These are phyloP conservation scores for Gavialis gangeticus DNA, from an alignment of 2,113 vertebrate genomes.

Conservation along the genomic window DNA sequence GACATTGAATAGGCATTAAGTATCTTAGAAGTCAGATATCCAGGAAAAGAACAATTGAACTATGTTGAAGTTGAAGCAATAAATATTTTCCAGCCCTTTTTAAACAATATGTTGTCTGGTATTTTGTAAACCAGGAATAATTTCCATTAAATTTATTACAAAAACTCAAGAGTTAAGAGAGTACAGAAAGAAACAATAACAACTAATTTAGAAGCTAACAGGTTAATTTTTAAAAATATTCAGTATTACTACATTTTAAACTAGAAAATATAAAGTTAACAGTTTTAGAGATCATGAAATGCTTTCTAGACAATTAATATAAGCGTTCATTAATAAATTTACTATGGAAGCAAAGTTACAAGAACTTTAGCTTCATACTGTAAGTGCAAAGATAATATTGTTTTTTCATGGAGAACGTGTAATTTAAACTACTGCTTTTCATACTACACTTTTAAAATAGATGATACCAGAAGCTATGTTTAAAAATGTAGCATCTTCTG, in stretches of 20 bases:
- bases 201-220: neutral
- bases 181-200: neutral
- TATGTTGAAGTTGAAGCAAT: neutral
- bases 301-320: conserved; percentile 10
- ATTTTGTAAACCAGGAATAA: neutral
- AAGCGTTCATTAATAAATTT: neutral
- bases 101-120: neutral
- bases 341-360: neutral
- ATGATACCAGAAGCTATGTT: neutral
- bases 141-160: neutral
- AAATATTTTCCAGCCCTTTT: neutral
- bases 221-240: neutral
- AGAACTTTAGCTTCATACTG: neutral
- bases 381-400: neutral
- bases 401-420: neutral
- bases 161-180: neutral
- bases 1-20: neutral
- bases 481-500: neutral
- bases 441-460: neutral
- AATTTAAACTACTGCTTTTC: neutral
- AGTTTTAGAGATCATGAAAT: neutral
- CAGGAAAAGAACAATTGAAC: too few species aligned
- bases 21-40: neutral
- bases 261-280: neutral
- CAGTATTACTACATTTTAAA: neutral